phyloP scores from a whole-genome alignment of 2,113 vertebrate genomes.

The Monopterus albus region DNA sequence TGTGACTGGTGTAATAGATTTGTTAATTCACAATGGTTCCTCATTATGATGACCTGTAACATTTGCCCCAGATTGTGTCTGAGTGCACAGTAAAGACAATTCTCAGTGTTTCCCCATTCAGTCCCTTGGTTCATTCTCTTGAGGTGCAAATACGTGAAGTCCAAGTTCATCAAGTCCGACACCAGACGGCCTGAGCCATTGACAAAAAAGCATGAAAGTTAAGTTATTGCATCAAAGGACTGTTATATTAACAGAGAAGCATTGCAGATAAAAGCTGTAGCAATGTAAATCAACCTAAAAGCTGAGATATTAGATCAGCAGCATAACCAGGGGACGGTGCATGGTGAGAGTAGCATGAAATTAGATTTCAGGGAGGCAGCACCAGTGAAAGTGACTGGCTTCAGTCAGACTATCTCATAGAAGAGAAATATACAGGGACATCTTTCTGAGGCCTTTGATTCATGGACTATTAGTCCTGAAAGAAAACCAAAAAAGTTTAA shows the following conservation, averaged over 20 bases:
- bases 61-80: background rate
- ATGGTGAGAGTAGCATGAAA: conserved; percentile 75
- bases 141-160: too few relatives aligned
- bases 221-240: conserved; percentile 31
- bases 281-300: conserved; percentile 62
- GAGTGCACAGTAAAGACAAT: background rate
- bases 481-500: conserved; percentile 10
- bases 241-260: conserved; percentile 26
- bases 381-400: conserved; percentile 74
- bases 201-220: conserved; percentile 13
- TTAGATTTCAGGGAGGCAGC: conserved; percentile 73
- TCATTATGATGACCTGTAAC: too few relatives aligned
- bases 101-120: background rate
- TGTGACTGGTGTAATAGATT: too few relatives aligned
- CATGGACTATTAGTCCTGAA: conserved; percentile 27
- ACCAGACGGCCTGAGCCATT: background rate
- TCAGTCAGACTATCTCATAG: conserved; percentile 37
- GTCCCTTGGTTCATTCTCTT: background rate
- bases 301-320: conserved; percentile 64
- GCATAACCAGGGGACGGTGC: conserved; percentile 60
- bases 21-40: too few relatives aligned
- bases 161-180: background rate
- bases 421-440: conserved; percentile 15
- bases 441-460: conserved; percentile 16
- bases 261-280: conserved; percentile 32